Evolutionary conservation across 2,797 vertebrate species (phyloP).

Genomic region (Propithecus deckenii): DNA sequence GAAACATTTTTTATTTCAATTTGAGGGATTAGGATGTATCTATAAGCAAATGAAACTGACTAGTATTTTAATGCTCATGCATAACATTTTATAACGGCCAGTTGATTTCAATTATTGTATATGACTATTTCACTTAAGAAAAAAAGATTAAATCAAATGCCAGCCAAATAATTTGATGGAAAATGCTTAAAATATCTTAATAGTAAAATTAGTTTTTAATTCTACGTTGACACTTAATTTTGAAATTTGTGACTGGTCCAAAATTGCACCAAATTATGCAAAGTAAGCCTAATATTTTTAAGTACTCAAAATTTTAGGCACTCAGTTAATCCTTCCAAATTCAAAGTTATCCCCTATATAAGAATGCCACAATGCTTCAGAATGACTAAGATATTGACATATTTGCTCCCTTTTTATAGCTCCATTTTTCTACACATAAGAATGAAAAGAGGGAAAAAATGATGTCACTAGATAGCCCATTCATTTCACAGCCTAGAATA

Average conservation of each 20-base stretch:
- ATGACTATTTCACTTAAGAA: not conserved
- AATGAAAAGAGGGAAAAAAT: not conserved
- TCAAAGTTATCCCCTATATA: slow-evolving; percentile 2
- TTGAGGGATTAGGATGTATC: not conserved
- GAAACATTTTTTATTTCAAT: not conserved
- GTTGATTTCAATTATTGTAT: not conserved
- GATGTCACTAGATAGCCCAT: not conserved
- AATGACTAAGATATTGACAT: slow-evolving; percentile 17
- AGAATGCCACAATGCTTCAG: not conserved
- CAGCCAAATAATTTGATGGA: slow-evolving; percentile 25
- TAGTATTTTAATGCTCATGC: not conserved
- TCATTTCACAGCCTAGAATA: not conserved
- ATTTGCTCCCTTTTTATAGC: not conserved
- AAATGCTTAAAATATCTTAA: slow-evolving; percentile 36
- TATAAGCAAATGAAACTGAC: not conserved
- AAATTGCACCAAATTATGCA: not conserved
- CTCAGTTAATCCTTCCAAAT: slow-evolving; percentile 53
- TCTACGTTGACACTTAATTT: slow-evolving; percentile 30
- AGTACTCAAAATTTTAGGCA: not conserved
- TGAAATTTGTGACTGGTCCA: not conserved
- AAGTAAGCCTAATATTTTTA: slow-evolving; percentile 38
- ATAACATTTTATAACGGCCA: not conserved
- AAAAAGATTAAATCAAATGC: slow-evolving; percentile 37
- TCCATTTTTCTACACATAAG: slow-evolving; percentile 42
- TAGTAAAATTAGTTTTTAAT: slow-evolving; percentile 9